Evolutionary conservation across 2,888 invertebrate genomes (phyloP).

Genomic region (Autographa pulchrina): DNA sequence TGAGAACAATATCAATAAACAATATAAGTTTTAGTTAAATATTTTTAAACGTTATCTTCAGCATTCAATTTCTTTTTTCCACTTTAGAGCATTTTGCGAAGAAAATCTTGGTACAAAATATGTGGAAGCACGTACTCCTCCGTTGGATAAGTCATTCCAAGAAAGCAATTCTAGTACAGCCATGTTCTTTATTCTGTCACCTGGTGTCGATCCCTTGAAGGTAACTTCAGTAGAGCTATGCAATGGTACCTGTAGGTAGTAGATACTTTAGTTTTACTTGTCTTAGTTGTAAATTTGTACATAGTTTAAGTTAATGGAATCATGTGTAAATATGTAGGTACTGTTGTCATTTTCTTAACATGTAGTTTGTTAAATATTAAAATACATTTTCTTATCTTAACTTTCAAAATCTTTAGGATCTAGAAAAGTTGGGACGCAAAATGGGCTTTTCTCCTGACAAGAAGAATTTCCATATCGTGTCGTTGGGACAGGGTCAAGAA

Average conservation of each 20-base stretch:
- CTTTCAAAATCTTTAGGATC: slow-evolving; percentile 89
- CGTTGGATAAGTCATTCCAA: slow-evolving; percentile 95
- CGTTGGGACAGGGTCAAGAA: slow-evolving; percentile 98
- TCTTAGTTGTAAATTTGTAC: background rate
- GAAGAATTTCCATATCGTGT: slow-evolving; percentile 97
- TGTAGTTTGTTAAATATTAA: no score
- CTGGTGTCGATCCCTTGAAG: slow-evolving; percentile 98
- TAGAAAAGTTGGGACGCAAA: slow-evolving; percentile 95
- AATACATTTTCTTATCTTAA: no score
- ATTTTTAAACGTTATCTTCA: background rate
- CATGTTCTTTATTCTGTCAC: slow-evolving; percentile 97
- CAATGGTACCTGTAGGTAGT: background rate
- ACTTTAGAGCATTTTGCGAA: slow-evolving; percentile 93
- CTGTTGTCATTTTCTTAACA: no score
- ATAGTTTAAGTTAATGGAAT: no score
- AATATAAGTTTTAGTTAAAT: background rate
- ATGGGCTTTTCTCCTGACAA: slow-evolving; percentile 94
- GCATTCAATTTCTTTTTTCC: background rate
- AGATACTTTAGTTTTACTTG: background rate
- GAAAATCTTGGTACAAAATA: slow-evolving; percentile 96
- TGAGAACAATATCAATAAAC: no score
- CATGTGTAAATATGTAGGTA: no score
- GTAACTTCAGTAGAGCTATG: slow-evolving; percentile 70
- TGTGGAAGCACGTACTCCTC: slow-evolving; percentile 93
- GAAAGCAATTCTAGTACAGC: slow-evolving; percentile 96